A percentile compares a stretch with the other conserved stretches of the same genome.
Conservation (phyloP, 64 coral and sea anemone genomes). For the Montipora capricornis region DNA sequence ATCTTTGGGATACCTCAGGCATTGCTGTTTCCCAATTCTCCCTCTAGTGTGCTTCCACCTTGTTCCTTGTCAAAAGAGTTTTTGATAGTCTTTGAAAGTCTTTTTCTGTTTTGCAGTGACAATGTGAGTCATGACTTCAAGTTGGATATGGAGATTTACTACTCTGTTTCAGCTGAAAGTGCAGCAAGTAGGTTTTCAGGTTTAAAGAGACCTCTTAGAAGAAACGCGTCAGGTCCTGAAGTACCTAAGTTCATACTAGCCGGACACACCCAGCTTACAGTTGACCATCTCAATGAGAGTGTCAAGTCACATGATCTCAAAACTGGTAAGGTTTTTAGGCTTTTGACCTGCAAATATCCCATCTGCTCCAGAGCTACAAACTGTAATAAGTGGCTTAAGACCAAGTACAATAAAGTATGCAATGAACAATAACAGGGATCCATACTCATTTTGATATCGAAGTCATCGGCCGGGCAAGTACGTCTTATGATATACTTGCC, state of each 20-base stretch:
- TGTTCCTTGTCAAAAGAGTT: neutral
- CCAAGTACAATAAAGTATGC: neutral
- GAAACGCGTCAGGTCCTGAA: constrained; percentile 65
- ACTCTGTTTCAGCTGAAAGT: constrained; percentile 89
- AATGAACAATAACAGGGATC: neutral
- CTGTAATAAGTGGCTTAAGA: neutral
- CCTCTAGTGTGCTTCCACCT: neutral
- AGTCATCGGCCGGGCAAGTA: too few species aligned
- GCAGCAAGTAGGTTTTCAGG: constrained; percentile 78
- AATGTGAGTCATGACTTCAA: constrained; percentile 98
- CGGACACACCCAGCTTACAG: constrained; percentile 88
- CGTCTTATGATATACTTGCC: too few species aligned
- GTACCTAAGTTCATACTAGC: constrained; percentile 92
- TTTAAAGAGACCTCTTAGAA: constrained; percentile 70
- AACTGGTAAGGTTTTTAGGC: constrained; percentile 55
- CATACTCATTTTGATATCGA: too few species aligned
- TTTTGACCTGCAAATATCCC: neutral
- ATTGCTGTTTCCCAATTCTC: neutral
- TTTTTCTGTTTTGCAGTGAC: constrained; percentile 63
- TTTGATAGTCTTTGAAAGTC: neutral
- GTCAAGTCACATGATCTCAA: constrained; percentile 98
- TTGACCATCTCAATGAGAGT: constrained; percentile 88
- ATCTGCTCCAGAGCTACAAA: neutral
- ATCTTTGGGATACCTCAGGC: too few species aligned
- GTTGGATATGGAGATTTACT: constrained; percentile 98